Conservation (phyloP, 2,888 invertebrate genomes). For the Odontocerum albicorne region DNA sequence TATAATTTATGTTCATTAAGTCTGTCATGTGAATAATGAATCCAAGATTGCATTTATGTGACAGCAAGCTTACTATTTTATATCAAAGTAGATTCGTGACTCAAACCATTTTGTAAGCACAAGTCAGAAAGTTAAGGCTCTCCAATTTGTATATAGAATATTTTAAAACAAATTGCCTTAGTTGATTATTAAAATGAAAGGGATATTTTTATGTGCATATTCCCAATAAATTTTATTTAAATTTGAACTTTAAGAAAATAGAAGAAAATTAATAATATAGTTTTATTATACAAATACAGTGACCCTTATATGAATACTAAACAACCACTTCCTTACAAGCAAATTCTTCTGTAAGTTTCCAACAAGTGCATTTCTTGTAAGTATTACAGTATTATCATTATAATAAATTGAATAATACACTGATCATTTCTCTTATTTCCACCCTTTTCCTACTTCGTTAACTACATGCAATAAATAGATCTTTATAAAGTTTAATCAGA, state of each 20-base stretch:
- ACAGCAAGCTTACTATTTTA: conserved; percentile 31
- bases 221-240: conserved; percentile 28
- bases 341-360: conserved; percentile 86
- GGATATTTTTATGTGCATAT: conserved; percentile 35
- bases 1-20: conserved; percentile 1
- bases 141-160: conserved; percentile 32
- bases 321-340: conserved; percentile 57
- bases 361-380: conserved; percentile 89
- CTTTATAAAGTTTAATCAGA: too few relatives aligned
- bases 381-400: conserved; percentile 87
- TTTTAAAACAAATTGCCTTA: conserved; percentile 33
- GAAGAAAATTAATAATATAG: conserved; percentile 33
- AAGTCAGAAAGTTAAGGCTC: conserved; percentile 33
- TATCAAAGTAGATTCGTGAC: conserved; percentile 33
- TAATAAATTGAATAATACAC: conserved; percentile 47
- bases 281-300: conserved; percentile 34
- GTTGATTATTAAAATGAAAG: conserved; percentile 29
- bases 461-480: too few relatives aligned
- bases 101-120: conserved; percentile 35
- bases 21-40: conserved; percentile 21
- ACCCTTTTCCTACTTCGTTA: too few relatives aligned
- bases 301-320: conserved; percentile 36
- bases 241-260: conserved; percentile 28
- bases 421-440: conserved; percentile 10
- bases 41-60: conserved; percentile 36